Percentiles rank a stretch among this genome's conserved stretches.
These are phyloP conservation scores for Eueremaeus valkanovi DNA, from an alignment of 2,888 invertebrate species.

Conservation along the genomic window DNA sequence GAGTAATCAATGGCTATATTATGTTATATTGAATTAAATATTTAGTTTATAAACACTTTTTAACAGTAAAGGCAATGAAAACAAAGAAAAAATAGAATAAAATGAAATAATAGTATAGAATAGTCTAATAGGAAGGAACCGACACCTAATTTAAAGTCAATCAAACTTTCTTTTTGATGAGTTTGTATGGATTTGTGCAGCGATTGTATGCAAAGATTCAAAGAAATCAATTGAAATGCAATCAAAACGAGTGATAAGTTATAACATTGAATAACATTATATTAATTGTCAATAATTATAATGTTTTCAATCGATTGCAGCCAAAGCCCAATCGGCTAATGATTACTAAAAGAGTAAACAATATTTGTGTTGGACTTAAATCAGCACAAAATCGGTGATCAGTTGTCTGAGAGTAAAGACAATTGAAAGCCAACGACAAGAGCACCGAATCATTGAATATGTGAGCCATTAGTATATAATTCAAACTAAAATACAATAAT, in stretches of 20 bases:
- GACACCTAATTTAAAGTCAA: conserved; percentile 1
- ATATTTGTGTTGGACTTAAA: background rate
- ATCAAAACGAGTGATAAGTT: background rate
- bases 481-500: no score
- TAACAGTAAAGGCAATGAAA: background rate
- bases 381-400: background rate
- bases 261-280: no score
- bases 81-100: background rate
- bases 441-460: background rate
- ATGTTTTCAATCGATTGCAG: no score
- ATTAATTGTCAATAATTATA: no score
- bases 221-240: background rate
- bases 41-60: background rate
- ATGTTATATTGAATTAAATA: background rate
- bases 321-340: no score
- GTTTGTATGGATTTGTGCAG: background rate
- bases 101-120: background rate
- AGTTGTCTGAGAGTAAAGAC: background rate
- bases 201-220: background rate
- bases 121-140: conserved; percentile 8
- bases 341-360: background rate
- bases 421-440: background rate
- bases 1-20: no score
- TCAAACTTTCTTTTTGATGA: background rate
- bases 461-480: no score